Base-by-base conservation (phyloP, 2,888 invertebrate species). In the Lamellibrachia columna region DNA sequence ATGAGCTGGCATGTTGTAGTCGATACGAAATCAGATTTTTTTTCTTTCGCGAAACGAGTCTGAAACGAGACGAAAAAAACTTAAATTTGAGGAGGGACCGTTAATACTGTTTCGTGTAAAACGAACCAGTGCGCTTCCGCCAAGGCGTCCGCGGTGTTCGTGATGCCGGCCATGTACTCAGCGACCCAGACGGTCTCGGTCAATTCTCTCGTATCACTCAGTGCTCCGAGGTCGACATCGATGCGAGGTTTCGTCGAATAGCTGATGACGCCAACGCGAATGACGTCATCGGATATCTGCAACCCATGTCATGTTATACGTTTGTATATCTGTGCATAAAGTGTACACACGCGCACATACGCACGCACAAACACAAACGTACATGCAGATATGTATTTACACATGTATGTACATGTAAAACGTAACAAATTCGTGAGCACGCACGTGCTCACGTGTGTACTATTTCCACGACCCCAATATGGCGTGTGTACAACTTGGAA, bases 181-280 rank as follows among this genome's bases (percentile, higher is more conserved):
- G 22, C 75, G 22, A 2, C 75, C 75, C 75, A 75, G 22, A 75
- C 75, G 15, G 22, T 15, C 1, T 75, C 75, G 22, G 75, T 75
- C 22, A 75, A 11, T 11, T 11, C 22, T 22, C n/a, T 75, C 22
- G 75, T 11, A n/a, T 75, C 75, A 15, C n/a, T 75, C 75, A 75
- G 22, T 15, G 22, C 22, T 11, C 75, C 75, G 6, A 75, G 75
- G 75, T 75, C 22, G 75, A 75, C n/a, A 75, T 75, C 75, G n/a
- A 75, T 6, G 22, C 75, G 75, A 6, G 75, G 15, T 22, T 75
- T 75, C 75, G 75, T 75, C 75, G 75, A 75, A 15, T 75, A 75
- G 75, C 75, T 75, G 75, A 75, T 22, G 75, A 75, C 75, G 22
- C 75, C 75, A 75, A 75, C 75, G 75, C 75, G 75, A 75, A 75